Base-by-base conservation (phyloP, 2,797 vertebrate species). In the Crypturellus tataupa region DNA sequence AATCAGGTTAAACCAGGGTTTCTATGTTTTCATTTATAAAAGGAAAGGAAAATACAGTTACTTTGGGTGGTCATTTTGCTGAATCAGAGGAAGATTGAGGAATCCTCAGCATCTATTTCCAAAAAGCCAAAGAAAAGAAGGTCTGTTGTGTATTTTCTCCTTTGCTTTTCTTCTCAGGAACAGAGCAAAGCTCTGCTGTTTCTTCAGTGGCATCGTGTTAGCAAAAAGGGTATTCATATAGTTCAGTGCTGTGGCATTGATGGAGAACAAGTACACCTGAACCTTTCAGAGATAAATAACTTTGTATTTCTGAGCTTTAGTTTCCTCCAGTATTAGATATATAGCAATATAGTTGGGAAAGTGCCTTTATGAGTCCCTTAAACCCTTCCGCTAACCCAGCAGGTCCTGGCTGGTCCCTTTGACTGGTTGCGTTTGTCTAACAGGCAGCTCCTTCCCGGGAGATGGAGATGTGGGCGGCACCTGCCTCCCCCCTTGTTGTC, bases 351-450 rank as follows among this genome's bases (percentile, higher is more conserved):
- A 9, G 55, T 37, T 31, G 5, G 39, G 51, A n/a, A 76, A 37
- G 18, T 9, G 35, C 27, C 20, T 23, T 37, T 29, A 58, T 64
- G 19, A 5, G 18, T 72, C 31, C 39, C 31, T 56, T 19, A 55
- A 40, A 72, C 40, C 7, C 31, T 82, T 46, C 27, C 6, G 29
- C 7, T 64, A 17, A 7, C 12, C 53, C 37, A 29, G 35, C 40
- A 56, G 55, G 24, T 33, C 27, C 44, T 59, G 59, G 55, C 55
- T 80, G 64, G 69, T 23, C 14, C 53, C 60, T 51, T 16, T 3
- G 5, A 9, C 2, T 1, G 11, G 21, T 35, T 1, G 0, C 0
- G 0, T 6, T 63, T 56, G 27, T 14, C 44, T 44, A 31, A 31
- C 8, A 9, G 18, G 29, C 10, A 6, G 42, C n/a, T 87, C 24